Conservation (phyloP, 2,113 vertebrate species). For the Laticauda laticaudata region DNA sequence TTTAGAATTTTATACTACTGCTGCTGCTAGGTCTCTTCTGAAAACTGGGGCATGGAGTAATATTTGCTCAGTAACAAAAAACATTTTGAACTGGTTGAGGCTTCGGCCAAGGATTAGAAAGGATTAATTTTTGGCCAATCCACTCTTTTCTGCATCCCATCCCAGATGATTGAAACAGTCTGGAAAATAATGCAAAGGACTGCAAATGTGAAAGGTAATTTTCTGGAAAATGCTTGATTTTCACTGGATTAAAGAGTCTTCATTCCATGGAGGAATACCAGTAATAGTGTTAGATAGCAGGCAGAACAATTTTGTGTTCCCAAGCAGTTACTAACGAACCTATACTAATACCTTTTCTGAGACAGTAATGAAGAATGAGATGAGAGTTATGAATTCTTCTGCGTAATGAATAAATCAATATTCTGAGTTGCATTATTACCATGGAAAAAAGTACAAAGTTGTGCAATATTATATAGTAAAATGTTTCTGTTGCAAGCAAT, state of each 20-base stretch:
- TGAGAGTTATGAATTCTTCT: background rate
- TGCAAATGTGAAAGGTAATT: background rate
- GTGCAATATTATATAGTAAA: background rate
- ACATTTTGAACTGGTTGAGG: background rate
- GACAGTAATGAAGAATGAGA: background rate
- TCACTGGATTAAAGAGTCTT: background rate
- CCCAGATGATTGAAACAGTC: background rate
- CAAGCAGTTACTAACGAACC: background rate
- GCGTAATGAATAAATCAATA: background rate
- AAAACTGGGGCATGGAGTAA: background rate
- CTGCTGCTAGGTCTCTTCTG: background rate
- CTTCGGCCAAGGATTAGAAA: background rate
- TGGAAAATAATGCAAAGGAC: background rate
- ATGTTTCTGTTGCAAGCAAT: background rate
- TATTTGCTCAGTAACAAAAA: background rate
- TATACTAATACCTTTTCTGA: background rate
- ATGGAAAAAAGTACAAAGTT: background rate
- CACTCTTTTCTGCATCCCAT: background rate
- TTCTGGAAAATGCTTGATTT: background rate
- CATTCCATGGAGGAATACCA: background rate
- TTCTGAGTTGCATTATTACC: background rate
- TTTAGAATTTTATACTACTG: background rate
- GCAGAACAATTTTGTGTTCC: background rate
- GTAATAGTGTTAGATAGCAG: background rate
- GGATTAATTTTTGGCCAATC: background rate